A percentile compares a stretch with the other conserved stretches of the same genome.
These are phyloP conservation scores for Gila robusta DNA, from an alignment of 2,797 vertebrate genomes.

Conservation along the genomic window DNA sequence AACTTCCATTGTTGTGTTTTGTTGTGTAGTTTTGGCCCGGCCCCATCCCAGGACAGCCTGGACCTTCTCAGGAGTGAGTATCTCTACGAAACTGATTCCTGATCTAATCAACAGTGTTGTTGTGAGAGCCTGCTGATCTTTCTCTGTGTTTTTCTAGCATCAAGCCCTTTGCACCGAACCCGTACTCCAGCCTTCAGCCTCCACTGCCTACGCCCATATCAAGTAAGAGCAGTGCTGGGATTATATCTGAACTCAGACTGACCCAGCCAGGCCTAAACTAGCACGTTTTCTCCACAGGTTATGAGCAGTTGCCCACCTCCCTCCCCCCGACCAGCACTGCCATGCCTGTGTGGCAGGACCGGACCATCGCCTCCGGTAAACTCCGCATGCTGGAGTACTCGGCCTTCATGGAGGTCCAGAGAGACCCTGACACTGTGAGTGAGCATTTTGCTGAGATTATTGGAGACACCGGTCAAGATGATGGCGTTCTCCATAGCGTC, in stretches of 20 bases:
- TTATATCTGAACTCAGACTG: conserved; percentile 4
- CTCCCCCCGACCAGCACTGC: conserved; percentile 85
- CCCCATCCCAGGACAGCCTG: conserved; percentile 93
- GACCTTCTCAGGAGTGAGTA: conserved; percentile 98
- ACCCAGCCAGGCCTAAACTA: neutral
- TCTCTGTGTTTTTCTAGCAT: conserved; percentile 81
- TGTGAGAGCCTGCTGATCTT: conserved; percentile 1
- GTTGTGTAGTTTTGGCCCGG: conserved; percentile 90
- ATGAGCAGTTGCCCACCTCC: conserved; percentile 87
- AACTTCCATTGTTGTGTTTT: conserved; percentile 33
- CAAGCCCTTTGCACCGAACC: conserved; percentile 95
- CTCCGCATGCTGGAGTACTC: conserved; percentile 93
- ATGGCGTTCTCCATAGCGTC: neutral
- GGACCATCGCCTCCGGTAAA: conserved; percentile 91
- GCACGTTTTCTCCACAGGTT: conserved; percentile 78
- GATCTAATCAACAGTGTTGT: neutral
- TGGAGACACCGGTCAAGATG: neutral
- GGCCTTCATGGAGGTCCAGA: conserved; percentile 93
- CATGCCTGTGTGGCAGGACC: conserved; percentile 92
- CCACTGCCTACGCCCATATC: conserved; percentile 87
- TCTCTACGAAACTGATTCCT: neutral
- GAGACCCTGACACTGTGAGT: conserved; percentile 90
- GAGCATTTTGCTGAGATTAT: neutral
- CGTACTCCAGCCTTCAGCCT: conserved; percentile 89
- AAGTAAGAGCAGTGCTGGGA: conserved; percentile 80